Conservation (phyloP, 1,140 invertebrate genomes). For the Bombus difficillimus region DNA sequence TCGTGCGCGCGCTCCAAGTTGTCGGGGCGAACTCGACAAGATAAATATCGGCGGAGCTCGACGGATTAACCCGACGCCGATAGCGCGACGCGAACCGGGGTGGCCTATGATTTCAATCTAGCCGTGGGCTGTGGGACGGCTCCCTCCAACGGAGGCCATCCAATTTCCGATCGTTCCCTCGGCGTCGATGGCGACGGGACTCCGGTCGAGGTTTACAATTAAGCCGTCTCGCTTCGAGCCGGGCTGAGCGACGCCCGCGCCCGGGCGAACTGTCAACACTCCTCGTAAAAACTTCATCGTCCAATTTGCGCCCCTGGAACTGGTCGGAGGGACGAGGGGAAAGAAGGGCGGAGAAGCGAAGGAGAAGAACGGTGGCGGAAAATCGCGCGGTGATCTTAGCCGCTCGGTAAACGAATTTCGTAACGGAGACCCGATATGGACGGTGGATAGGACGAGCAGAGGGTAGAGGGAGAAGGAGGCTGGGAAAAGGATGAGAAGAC, state of each 20-base stretch:
- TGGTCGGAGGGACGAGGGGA: background rate
- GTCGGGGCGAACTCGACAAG: slow-evolving; percentile 52
- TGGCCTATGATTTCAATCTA: slow-evolving; percentile 66
- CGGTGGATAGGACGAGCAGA: too few relatives aligned
- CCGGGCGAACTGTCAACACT: slow-evolving; percentile 51
- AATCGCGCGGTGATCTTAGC: slow-evolving; percentile 53
- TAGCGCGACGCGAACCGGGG: slow-evolving; percentile 27
- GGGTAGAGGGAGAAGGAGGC: slow-evolving; percentile 27
- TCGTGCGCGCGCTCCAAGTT: slow-evolving; percentile 29
- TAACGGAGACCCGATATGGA: slow-evolving; percentile 37
- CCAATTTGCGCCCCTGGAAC: slow-evolving; percentile 42
- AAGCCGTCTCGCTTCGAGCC: slow-evolving; percentile 51
- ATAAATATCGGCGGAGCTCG: slow-evolving; percentile 63
- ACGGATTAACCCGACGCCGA: slow-evolving; percentile 61
- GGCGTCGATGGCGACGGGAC: slow-evolving; percentile 55
- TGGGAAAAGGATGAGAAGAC: background rate
- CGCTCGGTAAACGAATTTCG: slow-evolving; percentile 46
- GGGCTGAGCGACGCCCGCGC: slow-evolving; percentile 12
- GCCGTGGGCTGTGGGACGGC: slow-evolving; percentile 38
- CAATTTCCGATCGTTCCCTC: slow-evolving; percentile 66
- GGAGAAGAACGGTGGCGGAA: slow-evolving; percentile 7
- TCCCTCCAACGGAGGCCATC: slow-evolving; percentile 55
- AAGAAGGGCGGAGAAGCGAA: background rate
- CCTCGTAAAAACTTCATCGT: slow-evolving; percentile 62
- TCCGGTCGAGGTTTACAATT: slow-evolving; percentile 62